Evolutionary conservation across 2,888 invertebrate species (phyloP).

Genomic region (Amphipoea oculea): DNA sequence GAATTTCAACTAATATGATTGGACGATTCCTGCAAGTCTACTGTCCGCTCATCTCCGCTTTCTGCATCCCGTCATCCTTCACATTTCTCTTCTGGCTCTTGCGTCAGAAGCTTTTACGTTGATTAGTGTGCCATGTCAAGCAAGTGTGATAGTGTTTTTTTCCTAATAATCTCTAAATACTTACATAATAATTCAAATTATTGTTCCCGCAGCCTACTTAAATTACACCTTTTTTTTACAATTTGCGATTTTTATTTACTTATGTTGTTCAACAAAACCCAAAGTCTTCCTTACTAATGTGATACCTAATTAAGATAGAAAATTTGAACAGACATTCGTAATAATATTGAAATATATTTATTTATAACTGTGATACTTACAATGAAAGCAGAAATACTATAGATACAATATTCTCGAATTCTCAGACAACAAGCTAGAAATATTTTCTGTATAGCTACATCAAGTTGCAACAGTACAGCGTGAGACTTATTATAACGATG

Average conservation of each 20-base stretch:
- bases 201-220: conserved; percentile 39
- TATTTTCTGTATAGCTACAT: not conserved
- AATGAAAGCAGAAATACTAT: conserved; percentile 17
- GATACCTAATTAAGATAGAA: not conserved
- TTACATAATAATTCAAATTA: conserved; percentile 15
- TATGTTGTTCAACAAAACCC: not conserved
- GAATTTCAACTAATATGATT: not conserved
- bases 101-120: not conserved
- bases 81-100: not conserved
- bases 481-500: not conserved
- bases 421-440: not conserved
- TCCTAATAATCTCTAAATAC: conserved; percentile 16
- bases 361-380: conserved; percentile 11
- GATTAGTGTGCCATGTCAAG: conserved; percentile 16
- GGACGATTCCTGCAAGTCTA: not conserved
- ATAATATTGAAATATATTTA: conserved; percentile 32
- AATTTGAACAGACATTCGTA: not conserved
- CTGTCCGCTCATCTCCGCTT: not conserved
- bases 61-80: not conserved
- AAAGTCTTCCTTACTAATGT: not conserved
- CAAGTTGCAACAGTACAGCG: conserved; percentile 4
- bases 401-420: not conserved
- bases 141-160: conserved; percentile 25
- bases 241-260: conserved; percentile 34
- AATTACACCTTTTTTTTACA: conserved; percentile 33